phyloP scores from a whole-genome alignment of 2,797 vertebrate genomes.

The Apogon talboti region DNA sequence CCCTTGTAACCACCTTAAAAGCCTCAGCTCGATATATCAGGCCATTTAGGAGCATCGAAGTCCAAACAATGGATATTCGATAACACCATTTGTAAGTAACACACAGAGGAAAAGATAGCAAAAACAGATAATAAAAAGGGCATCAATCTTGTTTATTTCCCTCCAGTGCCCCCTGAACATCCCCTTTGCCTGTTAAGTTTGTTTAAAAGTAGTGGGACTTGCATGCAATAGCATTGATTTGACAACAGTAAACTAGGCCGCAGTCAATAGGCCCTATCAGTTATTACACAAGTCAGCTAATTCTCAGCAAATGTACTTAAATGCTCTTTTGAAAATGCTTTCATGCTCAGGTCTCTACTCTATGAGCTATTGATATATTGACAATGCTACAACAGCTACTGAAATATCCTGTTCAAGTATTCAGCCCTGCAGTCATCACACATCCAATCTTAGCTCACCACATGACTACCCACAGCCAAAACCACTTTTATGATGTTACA shows the following conservation, averaged over 20 bases:
- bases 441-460: slow-evolving; percentile 77
- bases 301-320: slow-evolving; percentile 87
- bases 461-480: slow-evolving; percentile 78
- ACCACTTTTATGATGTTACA: slow-evolving; percentile 82
- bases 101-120: slow-evolving; percentile 82
- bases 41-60: slow-evolving; percentile 85
- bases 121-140: slow-evolving; percentile 87
- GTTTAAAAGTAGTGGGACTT: slow-evolving; percentile 84
- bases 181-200: slow-evolving; percentile 78
- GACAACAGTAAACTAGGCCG: slow-evolving; percentile 83
- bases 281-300: slow-evolving; percentile 88
- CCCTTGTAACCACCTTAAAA: slow-evolving; percentile 86
- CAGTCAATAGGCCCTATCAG: slow-evolving; percentile 84
- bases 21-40: slow-evolving; percentile 85
- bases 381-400: slow-evolving; percentile 83
- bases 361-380: slow-evolving; percentile 87
- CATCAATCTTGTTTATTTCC: slow-evolving; percentile 88
- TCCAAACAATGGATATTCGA: slow-evolving; percentile 88
- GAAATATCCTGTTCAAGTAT: slow-evolving; percentile 88
- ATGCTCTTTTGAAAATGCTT: slow-evolving; percentile 86
- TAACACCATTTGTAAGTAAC: slow-evolving; percentile 88
- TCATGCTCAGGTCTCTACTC: slow-evolving; percentile 83
- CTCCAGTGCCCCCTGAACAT: slow-evolving; percentile 79
- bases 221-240: slow-evolving; percentile 84
- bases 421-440: slow-evolving; percentile 84